Evolutionary conservation across 2,888 invertebrate species (phyloP).

Genomic region (Candidula unifasciata): DNA sequence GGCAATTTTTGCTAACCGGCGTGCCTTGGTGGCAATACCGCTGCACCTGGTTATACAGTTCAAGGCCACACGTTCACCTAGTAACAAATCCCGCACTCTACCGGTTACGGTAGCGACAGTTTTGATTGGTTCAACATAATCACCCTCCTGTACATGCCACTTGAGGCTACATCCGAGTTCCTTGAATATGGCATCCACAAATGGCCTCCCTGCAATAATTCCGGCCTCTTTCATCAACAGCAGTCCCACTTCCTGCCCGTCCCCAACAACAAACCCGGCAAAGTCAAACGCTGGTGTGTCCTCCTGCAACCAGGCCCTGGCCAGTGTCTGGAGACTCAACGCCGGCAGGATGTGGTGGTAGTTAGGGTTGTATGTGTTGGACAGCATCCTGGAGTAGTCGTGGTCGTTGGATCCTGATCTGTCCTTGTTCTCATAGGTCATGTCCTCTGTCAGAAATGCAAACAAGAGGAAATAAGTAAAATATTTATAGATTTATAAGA

Average conservation of each 20-base stretch:
- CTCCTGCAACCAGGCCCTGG: constrained; percentile 74
- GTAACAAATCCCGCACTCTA: constrained; percentile 74
- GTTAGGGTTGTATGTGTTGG: constrained; percentile 59
- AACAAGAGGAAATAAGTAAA: too few species aligned
- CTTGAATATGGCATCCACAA: constrained; percentile 77
- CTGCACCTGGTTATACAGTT: constrained; percentile 78
- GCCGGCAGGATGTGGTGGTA: constrained; percentile 75
- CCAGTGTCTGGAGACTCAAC: constrained; percentile 67
- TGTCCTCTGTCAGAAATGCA: too few species aligned
- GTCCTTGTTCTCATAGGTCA: background rate
- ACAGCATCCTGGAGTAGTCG: constrained; percentile 33
- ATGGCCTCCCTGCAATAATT: constrained; percentile 78
- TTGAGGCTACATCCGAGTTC: constrained; percentile 75
- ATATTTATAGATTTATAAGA: too few species aligned
- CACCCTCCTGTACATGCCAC: constrained; percentile 76
- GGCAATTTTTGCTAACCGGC: constrained; percentile 62
- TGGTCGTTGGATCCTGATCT: background rate
- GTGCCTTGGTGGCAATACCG: constrained; percentile 77
- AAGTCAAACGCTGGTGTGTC: constrained; percentile 77
- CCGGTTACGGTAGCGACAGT: constrained; percentile 76
- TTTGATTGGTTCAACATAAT: constrained; percentile 64
- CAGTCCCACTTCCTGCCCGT: constrained; percentile 72
- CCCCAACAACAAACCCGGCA: constrained; percentile 76
- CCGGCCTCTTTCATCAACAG: constrained; percentile 74
- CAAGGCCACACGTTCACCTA: constrained; percentile 78